Evolutionary conservation across 2,888 invertebrate species (phyloP), one percentile per base, ranked within the genome.

Genomic region (Trichacis sp.): DNA sequence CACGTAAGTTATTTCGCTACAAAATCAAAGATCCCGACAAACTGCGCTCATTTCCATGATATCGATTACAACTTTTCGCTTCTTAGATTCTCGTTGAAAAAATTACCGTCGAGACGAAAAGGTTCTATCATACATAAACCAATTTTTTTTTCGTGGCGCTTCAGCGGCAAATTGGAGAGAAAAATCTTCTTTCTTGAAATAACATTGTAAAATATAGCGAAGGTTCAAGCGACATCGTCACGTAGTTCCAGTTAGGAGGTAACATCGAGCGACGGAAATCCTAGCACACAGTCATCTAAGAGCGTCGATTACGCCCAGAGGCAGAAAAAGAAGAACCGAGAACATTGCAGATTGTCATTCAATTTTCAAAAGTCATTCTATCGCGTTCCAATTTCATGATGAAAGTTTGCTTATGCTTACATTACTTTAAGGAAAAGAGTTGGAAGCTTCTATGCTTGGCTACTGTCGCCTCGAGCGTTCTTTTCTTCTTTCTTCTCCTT

Each of bases 321-420:
- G 17, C 42, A 5, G 2, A n/a, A 42, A 6, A 9, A 17, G 14
- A 15, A n/a, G 6, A 17, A 15, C 42, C 42, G 42, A 14, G 15
- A 42, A 15, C n/a, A 2, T 9, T 33, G 11, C 33, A 14, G 14
- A 42, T 18, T 42, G n/a, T n/a, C n/a, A n/a, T n/a, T n/a, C n/a
- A n/a, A n/a, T 42, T 2, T 14, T 42, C 42, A 12, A 14, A 5
- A 17, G 42, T 18, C 42, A 33, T 33, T 33, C n/a, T 9, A 11
- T 33, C 2, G 6, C 42, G 42, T 42, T 42, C 18, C 14, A 42
- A 42, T 42, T 42, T 42, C 11, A 42, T 18, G 14, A 15, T 4
- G 17, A 42, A 14, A 12, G 42, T 42, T 42, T 42, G 42, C 42
- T 42, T 42, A 42, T 42, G 42, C 15, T 42, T 42, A 42, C 42